These are phyloP conservation scores for Phortica okadai DNA, from an alignment of 2,888 invertebrate genomes.

Conservation along the genomic window DNA sequence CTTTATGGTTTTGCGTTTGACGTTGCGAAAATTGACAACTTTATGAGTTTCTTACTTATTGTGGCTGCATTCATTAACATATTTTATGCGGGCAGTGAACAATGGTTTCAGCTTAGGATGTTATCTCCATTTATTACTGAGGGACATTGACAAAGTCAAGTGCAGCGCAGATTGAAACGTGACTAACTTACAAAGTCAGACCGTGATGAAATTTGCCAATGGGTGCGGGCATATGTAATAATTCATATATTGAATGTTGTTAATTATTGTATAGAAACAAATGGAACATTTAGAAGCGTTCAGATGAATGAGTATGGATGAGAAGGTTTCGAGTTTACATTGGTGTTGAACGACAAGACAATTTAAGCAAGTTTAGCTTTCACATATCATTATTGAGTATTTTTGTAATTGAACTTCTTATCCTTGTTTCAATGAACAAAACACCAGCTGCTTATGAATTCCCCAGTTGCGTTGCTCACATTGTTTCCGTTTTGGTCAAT, in stretches of 20 bases:
- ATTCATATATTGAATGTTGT: conserved; percentile 18
- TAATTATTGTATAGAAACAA: neutral
- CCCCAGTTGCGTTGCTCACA: neutral
- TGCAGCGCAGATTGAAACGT: conserved; percentile 21
- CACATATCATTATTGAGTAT: no score
- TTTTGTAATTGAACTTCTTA: no score
- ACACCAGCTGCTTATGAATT: no score
- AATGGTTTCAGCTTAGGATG: neutral
- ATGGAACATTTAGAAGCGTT: no score
- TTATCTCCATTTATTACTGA: neutral
- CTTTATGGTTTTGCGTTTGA: no score
- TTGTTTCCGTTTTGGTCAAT: neutral
- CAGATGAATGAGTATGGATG: no score
- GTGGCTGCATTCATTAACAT: conserved; percentile 18
- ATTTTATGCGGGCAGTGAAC: conserved; percentile 25
- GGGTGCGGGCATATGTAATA: conserved; percentile 20
- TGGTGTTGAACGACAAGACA: no score
- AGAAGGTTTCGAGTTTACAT: no score
- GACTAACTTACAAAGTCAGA: conserved; percentile 29
- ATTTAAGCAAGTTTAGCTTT: no score
- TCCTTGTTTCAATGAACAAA: no score
- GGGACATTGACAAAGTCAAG: conserved; percentile 20
- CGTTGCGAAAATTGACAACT: neutral
- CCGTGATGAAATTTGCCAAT: neutral
- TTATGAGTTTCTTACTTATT: conserved; percentile 26